Percentiles rank a stretch among this genome's conserved stretches.
Evolutionary conservation across 2,888 invertebrate species (phyloP).

Genomic region (Ormyrus labotus): DNA sequence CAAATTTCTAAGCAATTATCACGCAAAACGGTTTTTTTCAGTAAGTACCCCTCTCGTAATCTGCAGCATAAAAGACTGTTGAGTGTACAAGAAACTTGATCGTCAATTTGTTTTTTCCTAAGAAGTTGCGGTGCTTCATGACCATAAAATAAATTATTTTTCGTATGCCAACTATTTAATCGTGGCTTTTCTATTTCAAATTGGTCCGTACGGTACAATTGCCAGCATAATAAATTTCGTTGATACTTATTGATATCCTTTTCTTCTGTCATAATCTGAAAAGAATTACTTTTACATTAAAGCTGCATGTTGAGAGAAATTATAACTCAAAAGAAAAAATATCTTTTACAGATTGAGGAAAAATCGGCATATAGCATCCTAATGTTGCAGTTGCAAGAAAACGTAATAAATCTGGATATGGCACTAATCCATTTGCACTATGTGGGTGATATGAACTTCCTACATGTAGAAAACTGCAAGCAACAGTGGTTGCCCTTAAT

Average conservation of each 20-base stretch:
- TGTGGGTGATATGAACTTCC: conserved; percentile 82
- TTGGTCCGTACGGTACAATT: conserved; percentile 67
- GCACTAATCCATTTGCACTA: conserved; percentile 82
- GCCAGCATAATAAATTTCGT: conserved; percentile 78
- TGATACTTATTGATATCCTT: conserved; percentile 79
- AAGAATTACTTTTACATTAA: neutral
- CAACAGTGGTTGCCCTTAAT: conserved; percentile 83
- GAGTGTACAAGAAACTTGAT: conserved; percentile 80
- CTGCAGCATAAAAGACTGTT: conserved; percentile 84
- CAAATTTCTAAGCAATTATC: conserved; percentile 80
- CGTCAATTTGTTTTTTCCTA: conserved; percentile 81
- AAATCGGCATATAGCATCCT: conserved; percentile 82
- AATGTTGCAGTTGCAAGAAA: conserved; percentile 86
- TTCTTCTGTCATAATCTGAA: conserved; percentile 61
- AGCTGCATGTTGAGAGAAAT: neutral
- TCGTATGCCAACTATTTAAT: conserved; percentile 67
- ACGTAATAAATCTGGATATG: conserved; percentile 85
- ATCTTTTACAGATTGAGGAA: conserved; percentile 76
- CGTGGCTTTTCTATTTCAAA: conserved; percentile 57
- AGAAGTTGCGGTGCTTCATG: conserved; percentile 78
- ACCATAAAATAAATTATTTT: conserved; percentile 79
- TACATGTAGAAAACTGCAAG: conserved; percentile 86
- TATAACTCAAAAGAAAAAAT: neutral
- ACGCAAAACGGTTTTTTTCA: conserved; percentile 77
- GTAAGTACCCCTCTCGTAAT: conserved; percentile 84